Evolutionary conservation across 2,113 vertebrate species (phyloP), one percentile per base, ranked within the genome.

Genomic region (Orycteropus afer): DNA sequence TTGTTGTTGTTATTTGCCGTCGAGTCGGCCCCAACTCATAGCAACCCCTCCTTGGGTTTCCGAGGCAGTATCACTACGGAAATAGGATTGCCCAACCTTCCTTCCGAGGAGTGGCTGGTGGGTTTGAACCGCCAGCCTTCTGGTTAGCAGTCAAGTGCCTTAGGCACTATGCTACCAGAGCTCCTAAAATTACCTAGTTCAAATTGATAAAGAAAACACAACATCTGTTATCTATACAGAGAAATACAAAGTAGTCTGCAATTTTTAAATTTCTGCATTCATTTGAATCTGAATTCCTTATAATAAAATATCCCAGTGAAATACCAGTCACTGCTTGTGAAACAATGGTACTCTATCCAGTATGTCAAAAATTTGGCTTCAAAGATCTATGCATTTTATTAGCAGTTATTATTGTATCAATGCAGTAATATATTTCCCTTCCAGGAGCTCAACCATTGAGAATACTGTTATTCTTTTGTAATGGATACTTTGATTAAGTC

Each of bases 251-350:
- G 25, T 96, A 88, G 95, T 96, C 92, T 95, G 85, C 65, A 95
- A 95, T 93, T 96, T 97, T 96, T 90, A 93, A 47, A 96, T 96
- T 96, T 97, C 80, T 90, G 81, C 61, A 92, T 93, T 97, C 73
- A 96, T 96, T 96, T 96, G 94, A 97, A 96, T 97, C 85, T 97
- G 92, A 96, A 96, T 97, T 96, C 85, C 88, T 96, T 93, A 47
- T 90, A 82, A 90, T 95, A 97, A 96, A 94, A 96, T 96, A 93
- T 86, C 57, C 61, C 85, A 96, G 95, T 97, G 94, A 96, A 93
- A 86, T 78, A 92, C 61, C 73, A 95, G 92, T 91, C 90, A 88
- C 37, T 93, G 90, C 88, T 95, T 90, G 32, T 92, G 94, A 96
- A 93, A 97, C 96, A 97, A 96, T 94, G 92, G 87, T 85, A 86